Base-by-base conservation (phyloP, 2,113 vertebrate species). In the Neodontobutis hainanensis region DNA sequence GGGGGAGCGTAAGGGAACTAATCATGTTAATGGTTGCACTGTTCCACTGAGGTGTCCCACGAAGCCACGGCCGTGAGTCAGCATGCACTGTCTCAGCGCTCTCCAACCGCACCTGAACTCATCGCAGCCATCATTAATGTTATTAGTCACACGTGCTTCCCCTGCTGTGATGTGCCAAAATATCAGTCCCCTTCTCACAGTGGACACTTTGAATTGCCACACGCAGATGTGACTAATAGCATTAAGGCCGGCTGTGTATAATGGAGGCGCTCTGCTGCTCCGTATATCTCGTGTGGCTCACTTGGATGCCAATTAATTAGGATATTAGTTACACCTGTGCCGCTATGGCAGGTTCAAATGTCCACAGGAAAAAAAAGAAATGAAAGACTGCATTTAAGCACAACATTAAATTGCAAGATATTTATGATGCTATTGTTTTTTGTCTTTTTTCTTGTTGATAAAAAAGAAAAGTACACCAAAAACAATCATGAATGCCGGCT, bases 91-190 rank as follows among this genome's bases (percentile, higher is more conserved):
- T 43, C 73, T 73, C 57, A 68, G 68, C 53, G 60, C 19, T 27
- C 19, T 27, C 19, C 19, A 27, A 27, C 19, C 70, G 15, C 15
- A 51, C 62, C 59, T 68, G 34, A 80, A 55, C 56, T 56, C 15
- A 12, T 38, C 52, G 9, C 34, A 12, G 6, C 4, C 14, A 36
- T 70, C 72, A 66, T 77, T 72, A 66, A 66, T 66, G 57, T 38
- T 62, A 72, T 79, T 68, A 80, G 70, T 72, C 63, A 72, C 57
- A 82, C 70, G 65, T 42, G 35, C 47, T 46, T 61, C 61, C 63
- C 44, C 66, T 11, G 40, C 59, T 8, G 36, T 12, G 38, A 59
- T 46, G 38, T 36, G 46, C 67, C 51, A 59, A 42, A 76, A 50
- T 56, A 52, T 58, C 19, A n/a, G 42, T 45, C 66, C 7, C 38